These are phyloP conservation scores for Drosophila setifemur DNA, from an alignment of 1,140 invertebrate species.

Conservation along the genomic window DNA sequence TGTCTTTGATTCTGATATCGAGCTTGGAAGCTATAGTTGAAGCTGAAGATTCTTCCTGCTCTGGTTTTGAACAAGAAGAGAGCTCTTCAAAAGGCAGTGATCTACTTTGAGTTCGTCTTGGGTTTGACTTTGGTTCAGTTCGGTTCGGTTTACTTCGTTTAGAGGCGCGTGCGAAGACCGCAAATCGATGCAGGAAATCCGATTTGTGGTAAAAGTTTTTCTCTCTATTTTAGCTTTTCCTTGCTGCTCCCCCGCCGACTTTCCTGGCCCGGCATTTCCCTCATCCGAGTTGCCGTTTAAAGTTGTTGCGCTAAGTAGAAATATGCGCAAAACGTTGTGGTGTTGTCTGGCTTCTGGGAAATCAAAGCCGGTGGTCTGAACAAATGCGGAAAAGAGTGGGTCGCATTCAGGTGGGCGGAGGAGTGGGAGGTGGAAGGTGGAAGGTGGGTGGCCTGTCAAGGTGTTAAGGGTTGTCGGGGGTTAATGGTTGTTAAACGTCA, in stretches of 20 bases:
- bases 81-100: constrained; percentile 36
- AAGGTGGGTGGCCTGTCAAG: neutral
- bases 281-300: constrained; percentile 42
- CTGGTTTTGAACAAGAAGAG: constrained; percentile 27
- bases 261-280: constrained; percentile 9
- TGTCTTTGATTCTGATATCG: constrained; percentile 35
- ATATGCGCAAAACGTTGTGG: constrained; percentile 25
- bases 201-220: constrained; percentile 75
- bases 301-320: constrained; percentile 27
- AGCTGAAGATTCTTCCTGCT: constrained; percentile 47
- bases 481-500: constrained; percentile 31
- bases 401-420: neutral
- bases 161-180: constrained; percentile 44
- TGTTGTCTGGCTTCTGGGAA: constrained; percentile 37
- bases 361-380: constrained; percentile 25
- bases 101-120: constrained; percentile 28
- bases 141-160: no score
- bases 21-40: neutral
- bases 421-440: neutral
- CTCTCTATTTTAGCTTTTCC: no score
- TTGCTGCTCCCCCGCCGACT: constrained; percentile 1
- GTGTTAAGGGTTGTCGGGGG: constrained; percentile 30
- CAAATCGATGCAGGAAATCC: constrained; percentile 71
- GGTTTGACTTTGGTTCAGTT: neutral
- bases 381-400: neutral